A percentile compares a stretch with the other conserved stretches of the same genome.
These are phyloP conservation scores for Gracilinanus agilis DNA, from an alignment of 2,113 vertebrate genomes.

Conservation along the genomic window DNA sequence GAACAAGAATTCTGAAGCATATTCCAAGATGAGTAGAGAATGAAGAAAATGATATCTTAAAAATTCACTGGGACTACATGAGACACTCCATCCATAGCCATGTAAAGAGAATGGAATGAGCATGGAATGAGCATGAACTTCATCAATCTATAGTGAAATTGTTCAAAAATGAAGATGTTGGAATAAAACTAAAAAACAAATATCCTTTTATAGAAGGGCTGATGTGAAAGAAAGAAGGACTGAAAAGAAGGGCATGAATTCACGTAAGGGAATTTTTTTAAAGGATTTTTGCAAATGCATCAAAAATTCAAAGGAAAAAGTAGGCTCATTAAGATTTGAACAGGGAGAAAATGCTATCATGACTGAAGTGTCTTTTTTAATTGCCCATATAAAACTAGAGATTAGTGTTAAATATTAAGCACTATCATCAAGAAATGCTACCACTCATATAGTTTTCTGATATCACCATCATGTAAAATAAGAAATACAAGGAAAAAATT, in stretches of 20 bases:
- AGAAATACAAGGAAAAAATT: neutral
- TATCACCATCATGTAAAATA: neutral
- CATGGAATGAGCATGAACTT: conserved; percentile 1
- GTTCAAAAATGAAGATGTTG: neutral
- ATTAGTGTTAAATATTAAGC: conserved; percentile 30
- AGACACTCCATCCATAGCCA: neutral
- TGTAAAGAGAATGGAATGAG: neutral
- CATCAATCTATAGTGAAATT: neutral
- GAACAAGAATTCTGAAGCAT: neutral
- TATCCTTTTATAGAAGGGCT: neutral
- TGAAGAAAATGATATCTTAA: neutral
- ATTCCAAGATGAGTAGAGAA: neutral
- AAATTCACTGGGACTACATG: neutral
- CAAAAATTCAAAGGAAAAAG: conserved; percentile 40
- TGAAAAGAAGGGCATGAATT: conserved; percentile 40
- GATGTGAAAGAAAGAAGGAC: conserved; percentile 4
- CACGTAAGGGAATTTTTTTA: neutral
- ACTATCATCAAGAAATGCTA: neutral
- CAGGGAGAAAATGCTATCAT: neutral
- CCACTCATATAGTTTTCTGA: neutral
- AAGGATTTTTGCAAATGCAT: conserved; percentile 17
- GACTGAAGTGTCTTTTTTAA: conserved; percentile 31
- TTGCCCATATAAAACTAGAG: conserved; percentile 41
- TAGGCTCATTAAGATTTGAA: conserved; percentile 52
- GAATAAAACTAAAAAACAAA: conserved; percentile 39